Evolutionary conservation across 2,113 vertebrate species (phyloP).

Genomic region (Isurus oxyrinchus): DNA sequence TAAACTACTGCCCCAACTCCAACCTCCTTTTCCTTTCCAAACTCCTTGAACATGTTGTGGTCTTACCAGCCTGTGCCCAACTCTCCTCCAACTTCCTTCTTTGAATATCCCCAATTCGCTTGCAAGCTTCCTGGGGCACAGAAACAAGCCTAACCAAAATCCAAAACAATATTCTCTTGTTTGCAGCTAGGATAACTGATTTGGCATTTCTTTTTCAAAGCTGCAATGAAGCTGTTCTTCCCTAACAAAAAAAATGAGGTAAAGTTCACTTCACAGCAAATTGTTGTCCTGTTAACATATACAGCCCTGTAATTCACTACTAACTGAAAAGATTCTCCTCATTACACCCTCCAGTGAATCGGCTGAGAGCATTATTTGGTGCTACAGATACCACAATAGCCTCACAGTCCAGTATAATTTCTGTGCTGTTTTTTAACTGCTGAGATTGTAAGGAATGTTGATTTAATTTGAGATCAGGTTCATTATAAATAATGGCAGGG

Average conservation of each 20-base stretch:
- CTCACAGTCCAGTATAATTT: conserved; percentile 5
- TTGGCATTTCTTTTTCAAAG: neutral
- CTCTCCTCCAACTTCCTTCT: neutral
- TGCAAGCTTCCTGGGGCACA: neutral
- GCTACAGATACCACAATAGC: conserved; percentile 2
- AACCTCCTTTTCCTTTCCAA: neutral
- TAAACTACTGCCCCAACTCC: neutral
- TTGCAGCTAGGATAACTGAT: neutral
- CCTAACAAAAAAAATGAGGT: neutral
- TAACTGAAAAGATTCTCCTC: neutral
- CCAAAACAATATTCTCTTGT: neutral
- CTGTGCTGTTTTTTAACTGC: neutral
- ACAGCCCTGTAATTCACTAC: neutral
- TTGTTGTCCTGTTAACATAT: neutral
- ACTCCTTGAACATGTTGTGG: neutral
- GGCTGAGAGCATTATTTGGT: neutral
- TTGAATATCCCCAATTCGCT: neutral
- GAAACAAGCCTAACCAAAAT: neutral
- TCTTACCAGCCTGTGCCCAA: neutral
- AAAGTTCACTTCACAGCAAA: neutral
- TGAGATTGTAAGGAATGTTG: conserved; percentile 26
- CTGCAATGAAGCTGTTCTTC: neutral
- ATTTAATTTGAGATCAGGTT: conserved; percentile 12
- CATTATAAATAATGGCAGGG: conserved; percentile 1
- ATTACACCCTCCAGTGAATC: conserved; percentile 26